A percentile compares a stretch with the other conserved stretches of the same genome.
Conservation (phyloP, 2,113 vertebrate species). For the Propithecus coquereli region DNA sequence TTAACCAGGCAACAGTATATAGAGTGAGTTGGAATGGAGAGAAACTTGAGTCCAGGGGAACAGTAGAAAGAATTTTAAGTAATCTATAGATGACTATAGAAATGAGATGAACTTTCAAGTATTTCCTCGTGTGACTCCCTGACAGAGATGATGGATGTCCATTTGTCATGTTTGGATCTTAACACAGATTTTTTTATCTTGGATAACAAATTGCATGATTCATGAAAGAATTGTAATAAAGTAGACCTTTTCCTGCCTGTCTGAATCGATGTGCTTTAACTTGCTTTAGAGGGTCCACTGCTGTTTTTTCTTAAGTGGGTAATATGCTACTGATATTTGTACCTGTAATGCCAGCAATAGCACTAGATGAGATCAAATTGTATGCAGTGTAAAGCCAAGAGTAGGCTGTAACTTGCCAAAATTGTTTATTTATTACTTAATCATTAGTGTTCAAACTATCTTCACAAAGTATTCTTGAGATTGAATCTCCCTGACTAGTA, state of each 20-base stretch:
- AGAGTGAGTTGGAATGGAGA: neutral
- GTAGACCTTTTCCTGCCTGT: neutral
- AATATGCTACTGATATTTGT: conserved; percentile 6
- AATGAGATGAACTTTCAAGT: conserved; percentile 23
- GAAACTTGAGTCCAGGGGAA: neutral
- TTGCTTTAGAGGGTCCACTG: neutral
- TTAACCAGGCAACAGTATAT: neutral
- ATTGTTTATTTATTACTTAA: neutral
- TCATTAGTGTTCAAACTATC: neutral
- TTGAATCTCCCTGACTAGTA: conserved; percentile 15
- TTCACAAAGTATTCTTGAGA: neutral
- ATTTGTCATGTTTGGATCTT: neutral
- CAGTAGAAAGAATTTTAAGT: neutral
- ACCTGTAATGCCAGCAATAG: neutral
- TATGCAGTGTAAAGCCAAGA: neutral
- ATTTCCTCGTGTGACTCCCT: neutral
- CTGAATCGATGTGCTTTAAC: neutral
- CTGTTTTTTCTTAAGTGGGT: neutral
- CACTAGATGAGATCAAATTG: neutral
- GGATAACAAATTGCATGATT: neutral
- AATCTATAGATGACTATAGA: neutral
- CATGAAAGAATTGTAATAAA: neutral
- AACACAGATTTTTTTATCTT: conserved; percentile 15
- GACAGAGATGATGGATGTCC: neutral
- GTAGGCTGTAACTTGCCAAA: neutral